Percentiles rank a stretch among this genome's conserved stretches.
phyloP scores from a whole-genome alignment of 2,888 invertebrate species.

The Actias luna region DNA sequence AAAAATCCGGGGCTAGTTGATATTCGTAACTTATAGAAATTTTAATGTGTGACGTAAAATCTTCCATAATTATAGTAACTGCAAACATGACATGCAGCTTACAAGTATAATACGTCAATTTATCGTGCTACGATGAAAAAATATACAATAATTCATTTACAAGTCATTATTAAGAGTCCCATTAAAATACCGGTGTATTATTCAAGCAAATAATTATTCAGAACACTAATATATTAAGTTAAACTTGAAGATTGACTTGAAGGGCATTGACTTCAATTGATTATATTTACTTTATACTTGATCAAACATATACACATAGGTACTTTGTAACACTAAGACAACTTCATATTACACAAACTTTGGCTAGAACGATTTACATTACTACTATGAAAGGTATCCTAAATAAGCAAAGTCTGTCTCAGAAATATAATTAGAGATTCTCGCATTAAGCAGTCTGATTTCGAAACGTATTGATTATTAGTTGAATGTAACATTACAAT shows the following conservation, averaged over 20 bases:
- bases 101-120: no score
- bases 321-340: background rate
- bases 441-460: background rate
- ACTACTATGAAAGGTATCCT: constrained; percentile 4
- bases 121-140: no score
- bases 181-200: background rate
- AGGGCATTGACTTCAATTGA: background rate
- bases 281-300: constrained; percentile 11
- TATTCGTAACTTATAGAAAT: no score
- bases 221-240: background rate
- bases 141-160: background rate
- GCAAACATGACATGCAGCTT: no score
- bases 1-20: no score
- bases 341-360: constrained; percentile 1
- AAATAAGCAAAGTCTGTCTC: constrained; percentile 5
- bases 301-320: background rate
- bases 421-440: background rate
- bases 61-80: no score
- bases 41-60: no score
- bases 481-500: no score
- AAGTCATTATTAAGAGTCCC: background rate
- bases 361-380: background rate
- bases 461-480: background rate
- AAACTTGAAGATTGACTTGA: background rate
- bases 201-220: background rate